Evolutionary conservation across 2,797 vertebrate genomes (phyloP).

Genomic region (Chrysocyon brachyurus): DNA sequence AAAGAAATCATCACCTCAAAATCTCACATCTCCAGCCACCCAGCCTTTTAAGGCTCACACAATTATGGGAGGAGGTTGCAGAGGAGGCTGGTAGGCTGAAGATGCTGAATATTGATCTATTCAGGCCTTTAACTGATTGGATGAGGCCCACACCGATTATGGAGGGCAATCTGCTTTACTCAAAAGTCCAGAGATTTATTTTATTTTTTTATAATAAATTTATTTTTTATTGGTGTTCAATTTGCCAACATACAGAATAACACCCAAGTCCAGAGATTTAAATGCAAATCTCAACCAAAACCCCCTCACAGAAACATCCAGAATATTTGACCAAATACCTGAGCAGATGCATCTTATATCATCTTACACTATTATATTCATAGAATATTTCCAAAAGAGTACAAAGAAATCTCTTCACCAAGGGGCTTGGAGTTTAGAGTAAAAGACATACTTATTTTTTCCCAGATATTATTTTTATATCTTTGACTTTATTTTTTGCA

Average conservation of each 20-base stretch:
- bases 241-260: too few species aligned
- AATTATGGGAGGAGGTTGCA: neutral
- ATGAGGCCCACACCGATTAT: neutral
- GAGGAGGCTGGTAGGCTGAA: neutral
- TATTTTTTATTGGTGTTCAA: too few species aligned
- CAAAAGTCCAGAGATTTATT: neutral
- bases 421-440: neutral
- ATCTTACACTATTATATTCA: neutral
- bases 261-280: neutral
- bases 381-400: neutral
- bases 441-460: slow-evolving; percentile 12
- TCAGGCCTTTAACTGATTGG: neutral
- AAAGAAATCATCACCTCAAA: neutral
- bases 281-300: neutral
- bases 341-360: neutral
- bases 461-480: slow-evolving; percentile 1
- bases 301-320: neutral
- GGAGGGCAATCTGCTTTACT: neutral
- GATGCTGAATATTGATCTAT: neutral
- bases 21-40: neutral
- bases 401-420: neutral
- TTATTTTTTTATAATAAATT: too few species aligned
- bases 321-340: neutral
- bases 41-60: neutral
- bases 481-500: neutral